Conservation (phyloP, 2,113 vertebrate genomes). For the Actenoides lindsayi region DNA sequence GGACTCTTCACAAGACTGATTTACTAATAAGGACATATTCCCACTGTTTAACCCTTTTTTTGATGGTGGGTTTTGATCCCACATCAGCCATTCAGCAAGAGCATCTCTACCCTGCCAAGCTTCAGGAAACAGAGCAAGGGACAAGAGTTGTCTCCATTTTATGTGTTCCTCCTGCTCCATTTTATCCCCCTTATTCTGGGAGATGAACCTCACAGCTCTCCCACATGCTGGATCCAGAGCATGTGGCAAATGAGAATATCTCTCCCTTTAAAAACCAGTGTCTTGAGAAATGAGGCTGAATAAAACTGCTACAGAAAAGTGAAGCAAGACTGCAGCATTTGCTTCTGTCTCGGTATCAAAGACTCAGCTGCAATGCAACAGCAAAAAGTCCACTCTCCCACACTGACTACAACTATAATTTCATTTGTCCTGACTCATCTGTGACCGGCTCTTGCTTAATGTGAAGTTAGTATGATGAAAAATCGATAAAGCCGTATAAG, state of each 20-base stretch:
- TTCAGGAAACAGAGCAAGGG: neutral
- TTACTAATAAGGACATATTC: neutral
- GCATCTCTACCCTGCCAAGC: neutral
- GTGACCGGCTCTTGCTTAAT: neutral
- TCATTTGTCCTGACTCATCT: neutral
- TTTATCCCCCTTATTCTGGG: neutral
- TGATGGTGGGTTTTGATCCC: neutral
- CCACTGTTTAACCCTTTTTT: neutral
- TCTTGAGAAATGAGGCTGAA: neutral
- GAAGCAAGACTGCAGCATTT: neutral
- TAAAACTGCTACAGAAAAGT: fast-evolving
- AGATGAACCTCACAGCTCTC: neutral
- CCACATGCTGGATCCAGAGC: neutral
- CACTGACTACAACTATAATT: neutral
- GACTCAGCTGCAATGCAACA: neutral
- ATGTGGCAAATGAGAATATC: neutral
- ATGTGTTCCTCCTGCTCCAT: neutral
- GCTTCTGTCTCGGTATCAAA: neutral
- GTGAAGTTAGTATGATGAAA: neutral
- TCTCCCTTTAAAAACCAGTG: neutral
- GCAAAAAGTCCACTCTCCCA: neutral
- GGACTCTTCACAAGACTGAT: neutral
- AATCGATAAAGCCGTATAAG: fast-evolving
- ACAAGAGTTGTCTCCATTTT: neutral
- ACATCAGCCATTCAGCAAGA: neutral